Base-by-base conservation (phyloP, 2,888 invertebrate species). In the Periphyllus acericola region DNA sequence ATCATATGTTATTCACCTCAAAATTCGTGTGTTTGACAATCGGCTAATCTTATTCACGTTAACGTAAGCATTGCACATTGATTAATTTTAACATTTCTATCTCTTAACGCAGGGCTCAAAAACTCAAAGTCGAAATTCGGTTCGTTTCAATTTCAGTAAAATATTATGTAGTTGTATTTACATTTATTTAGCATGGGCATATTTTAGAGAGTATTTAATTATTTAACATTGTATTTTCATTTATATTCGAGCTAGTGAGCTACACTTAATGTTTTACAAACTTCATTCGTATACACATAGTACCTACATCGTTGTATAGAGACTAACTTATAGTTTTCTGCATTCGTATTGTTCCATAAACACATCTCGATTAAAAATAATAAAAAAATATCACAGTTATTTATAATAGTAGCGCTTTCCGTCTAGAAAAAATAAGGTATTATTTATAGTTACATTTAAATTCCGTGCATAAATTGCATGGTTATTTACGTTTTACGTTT, bases 41-140 rank as follows among this genome's bases (percentile, higher is more conserved):
- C 25, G 55, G 46, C 19, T 25, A 36, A 72, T 72, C 29, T 32
- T 68, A 34, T 9, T 34, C 72, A 89, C 89, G 88, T 84, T 84
- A 81, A 29, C 32, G 19, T 29, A 55, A 66, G 36, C n/a, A 36
- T 83, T 83, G 60, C 74, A 79, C 68, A 89, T 83, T 79, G 19
- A 85, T 85, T 89, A 89, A 83, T 85, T 84, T 89, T 46, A 46
- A 55, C 83, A 82, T 88, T 60, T 89, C 75, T 87, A 52, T 71
- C 34, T 72, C 71, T 89, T 81, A 89, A 79, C 72, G 66, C 90
- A 90, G 90, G 90, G 90, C 89, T 90, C 90, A 87, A 90, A 90
- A 90, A 90, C 89, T 89, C 90, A 90, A 89, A 89, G 89, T 89
- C 90, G 90, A 89, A 90, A 89, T 90, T 89, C 90, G 90, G 90